A percentile compares a stretch with the other conserved stretches of the same genome.
Evolutionary conservation across 1,140 invertebrate species (phyloP).

Genomic region (Procambarus virginalis): DNA sequence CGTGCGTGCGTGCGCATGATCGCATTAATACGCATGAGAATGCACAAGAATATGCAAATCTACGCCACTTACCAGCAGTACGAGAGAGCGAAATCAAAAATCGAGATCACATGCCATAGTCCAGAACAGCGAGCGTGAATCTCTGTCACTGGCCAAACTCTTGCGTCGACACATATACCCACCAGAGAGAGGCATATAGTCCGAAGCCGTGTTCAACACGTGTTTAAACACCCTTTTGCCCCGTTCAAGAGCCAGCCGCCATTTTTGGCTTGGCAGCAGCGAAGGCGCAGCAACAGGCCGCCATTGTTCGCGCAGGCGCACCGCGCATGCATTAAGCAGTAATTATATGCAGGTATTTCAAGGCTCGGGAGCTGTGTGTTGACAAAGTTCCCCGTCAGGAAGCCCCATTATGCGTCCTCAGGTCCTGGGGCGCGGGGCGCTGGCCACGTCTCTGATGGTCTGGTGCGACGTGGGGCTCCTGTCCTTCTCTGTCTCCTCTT

Average conservation of each 20-base stretch:
- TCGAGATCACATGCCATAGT: too few species aligned
- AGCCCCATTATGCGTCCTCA: background rate
- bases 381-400: background rate
- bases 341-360: slow-evolving; percentile 14
- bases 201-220: background rate
- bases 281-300: background rate
- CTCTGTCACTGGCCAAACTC: too few species aligned
- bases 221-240: background rate
- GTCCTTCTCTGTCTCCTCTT: too few species aligned
- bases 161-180: background rate
- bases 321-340: background rate
- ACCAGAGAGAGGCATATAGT: background rate
- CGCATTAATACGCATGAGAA: too few species aligned
- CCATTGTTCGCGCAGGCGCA: background rate
- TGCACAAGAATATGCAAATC: too few species aligned
- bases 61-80: too few species aligned
- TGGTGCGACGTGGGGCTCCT: too few species aligned
- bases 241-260: background rate
- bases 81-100: too few species aligned
- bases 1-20: too few species aligned
- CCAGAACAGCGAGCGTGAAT: too few species aligned
- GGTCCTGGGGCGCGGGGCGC: background rate
- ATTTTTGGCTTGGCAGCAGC: background rate
- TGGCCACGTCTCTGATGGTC: background rate
- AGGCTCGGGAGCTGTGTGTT: background rate